These are phyloP conservation scores for Drosophila albomicans DNA, from an alignment of 1,140 invertebrate species.

Conservation along the genomic window DNA sequence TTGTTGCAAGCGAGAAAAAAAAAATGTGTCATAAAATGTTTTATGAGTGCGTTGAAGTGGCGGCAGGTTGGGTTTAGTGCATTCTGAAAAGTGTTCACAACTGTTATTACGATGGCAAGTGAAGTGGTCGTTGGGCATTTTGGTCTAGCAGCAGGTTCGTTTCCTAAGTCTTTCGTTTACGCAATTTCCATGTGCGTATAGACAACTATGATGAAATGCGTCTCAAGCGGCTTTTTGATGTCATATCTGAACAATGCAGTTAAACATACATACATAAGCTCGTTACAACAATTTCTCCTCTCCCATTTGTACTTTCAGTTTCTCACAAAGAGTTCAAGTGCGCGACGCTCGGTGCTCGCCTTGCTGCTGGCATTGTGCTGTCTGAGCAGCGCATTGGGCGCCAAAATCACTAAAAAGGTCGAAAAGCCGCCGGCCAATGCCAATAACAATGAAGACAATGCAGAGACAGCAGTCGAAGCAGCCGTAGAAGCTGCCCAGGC, in stretches of 20 bases:
- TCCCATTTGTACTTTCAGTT: constrained; percentile 72
- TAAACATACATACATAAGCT: constrained; percentile 23
- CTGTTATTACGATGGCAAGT: constrained; percentile 10
- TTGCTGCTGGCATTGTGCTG: constrained; percentile 64
- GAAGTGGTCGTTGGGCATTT: neutral
- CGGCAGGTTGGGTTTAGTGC: constrained; percentile 33
- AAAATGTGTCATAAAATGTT: constrained; percentile 53
- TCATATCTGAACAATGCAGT: constrained; percentile 60
- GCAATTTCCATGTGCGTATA: constrained; percentile 60
- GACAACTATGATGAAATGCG: constrained; percentile 61
- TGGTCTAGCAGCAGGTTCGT: constrained; percentile 56
- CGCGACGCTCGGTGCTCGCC: constrained; percentile 59
- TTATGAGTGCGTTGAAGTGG: constrained; percentile 41
- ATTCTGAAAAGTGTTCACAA: constrained; percentile 62
- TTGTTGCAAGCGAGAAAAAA: constrained; percentile 46
- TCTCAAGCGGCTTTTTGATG: constrained; percentile 37
- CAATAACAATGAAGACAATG: constrained; percentile 53
- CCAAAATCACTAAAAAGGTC: constrained; percentile 69
- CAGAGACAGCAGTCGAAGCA: constrained; percentile 38
- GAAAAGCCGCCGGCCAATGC: constrained; percentile 49
- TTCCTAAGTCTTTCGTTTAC: constrained; percentile 78
- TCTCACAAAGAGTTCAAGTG: constrained; percentile 82
- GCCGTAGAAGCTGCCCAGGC: constrained; percentile 37
- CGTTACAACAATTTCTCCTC: constrained; percentile 43
- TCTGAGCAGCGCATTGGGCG: constrained; percentile 59